Percentiles rank a stretch among this genome's conserved stretches.
These are phyloP conservation scores for Craseonycteris thonglongyai DNA, from an alignment of 2,113 vertebrate genomes.

Conservation along the genomic window DNA sequence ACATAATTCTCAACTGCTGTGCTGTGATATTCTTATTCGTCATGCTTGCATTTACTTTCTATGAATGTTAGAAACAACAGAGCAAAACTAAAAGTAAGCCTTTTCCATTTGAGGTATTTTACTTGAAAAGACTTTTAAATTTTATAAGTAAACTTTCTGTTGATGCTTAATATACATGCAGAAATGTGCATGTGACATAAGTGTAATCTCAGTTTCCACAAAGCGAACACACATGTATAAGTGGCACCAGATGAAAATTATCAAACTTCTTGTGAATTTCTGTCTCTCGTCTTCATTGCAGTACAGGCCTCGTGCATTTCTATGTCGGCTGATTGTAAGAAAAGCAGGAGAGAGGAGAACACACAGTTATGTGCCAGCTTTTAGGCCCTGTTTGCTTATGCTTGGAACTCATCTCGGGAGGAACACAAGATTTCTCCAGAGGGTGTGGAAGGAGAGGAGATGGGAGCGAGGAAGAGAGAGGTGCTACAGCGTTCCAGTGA, in stretches of 20 bases:
- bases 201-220: neutral
- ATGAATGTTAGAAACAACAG: neutral
- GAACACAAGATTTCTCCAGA: neutral
- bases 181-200: neutral
- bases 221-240: neutral
- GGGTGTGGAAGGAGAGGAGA: neutral
- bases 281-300: neutral
- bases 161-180: neutral
- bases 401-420: neutral
- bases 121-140: slow-evolving; percentile 8
- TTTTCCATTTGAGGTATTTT: neutral
- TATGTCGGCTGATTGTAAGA: neutral
- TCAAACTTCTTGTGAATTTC: neutral
- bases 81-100: slow-evolving; percentile 29
- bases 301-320: neutral
- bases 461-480: neutral
- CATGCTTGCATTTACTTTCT: neutral
- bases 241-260: neutral
- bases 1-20: neutral
- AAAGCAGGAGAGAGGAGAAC: neutral
- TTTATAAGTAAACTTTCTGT: neutral
- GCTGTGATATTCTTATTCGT: neutral
- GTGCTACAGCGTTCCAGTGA: neutral
- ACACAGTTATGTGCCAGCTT: neutral
- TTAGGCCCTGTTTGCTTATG: neutral